Evolutionary conservation across 2,113 vertebrate species (phyloP).

Genomic region (Rostratula benghalensis): DNA sequence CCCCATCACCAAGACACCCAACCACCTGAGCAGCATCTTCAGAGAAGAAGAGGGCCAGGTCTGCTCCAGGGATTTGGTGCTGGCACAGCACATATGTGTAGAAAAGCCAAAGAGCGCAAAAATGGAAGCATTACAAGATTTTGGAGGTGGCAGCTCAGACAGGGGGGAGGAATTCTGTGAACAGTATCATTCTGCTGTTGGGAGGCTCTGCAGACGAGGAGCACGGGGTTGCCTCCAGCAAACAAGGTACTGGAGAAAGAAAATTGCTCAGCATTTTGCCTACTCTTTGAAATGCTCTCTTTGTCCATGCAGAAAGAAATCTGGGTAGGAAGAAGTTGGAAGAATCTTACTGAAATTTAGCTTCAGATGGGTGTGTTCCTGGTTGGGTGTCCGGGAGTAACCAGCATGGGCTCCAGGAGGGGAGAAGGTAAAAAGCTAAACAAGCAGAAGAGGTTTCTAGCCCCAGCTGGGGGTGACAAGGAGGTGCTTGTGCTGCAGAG

Average conservation of each 20-base stretch:
- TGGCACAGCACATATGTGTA: rapidly evolving
- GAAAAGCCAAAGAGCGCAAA: neutral
- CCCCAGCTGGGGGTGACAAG: neutral
- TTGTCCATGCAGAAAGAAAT: neutral
- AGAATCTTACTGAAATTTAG: neutral
- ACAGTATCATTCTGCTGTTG: neutral
- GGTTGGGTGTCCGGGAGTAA: neutral
- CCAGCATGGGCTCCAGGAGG: neutral
- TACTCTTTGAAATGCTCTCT: neutral
- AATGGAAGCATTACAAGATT: neutral
- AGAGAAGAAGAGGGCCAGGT: neutral
- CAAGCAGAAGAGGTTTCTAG: neutral
- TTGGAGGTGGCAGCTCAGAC: neutral
- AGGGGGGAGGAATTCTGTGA: rapidly evolving
- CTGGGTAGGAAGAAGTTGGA: neutral
- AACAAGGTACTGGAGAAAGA: neutral
- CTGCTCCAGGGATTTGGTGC: neutral
- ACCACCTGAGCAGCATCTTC: neutral
- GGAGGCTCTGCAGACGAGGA: neutral
- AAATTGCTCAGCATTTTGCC: neutral
- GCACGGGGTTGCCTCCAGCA: neutral
- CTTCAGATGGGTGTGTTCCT: rapidly evolving
- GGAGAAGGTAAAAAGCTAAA: neutral
- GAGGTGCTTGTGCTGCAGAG: neutral
- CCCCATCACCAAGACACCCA: neutral